Evolutionary conservation across 1,140 invertebrate species (phyloP).

Genomic region (Neodiprion lecontei): DNA sequence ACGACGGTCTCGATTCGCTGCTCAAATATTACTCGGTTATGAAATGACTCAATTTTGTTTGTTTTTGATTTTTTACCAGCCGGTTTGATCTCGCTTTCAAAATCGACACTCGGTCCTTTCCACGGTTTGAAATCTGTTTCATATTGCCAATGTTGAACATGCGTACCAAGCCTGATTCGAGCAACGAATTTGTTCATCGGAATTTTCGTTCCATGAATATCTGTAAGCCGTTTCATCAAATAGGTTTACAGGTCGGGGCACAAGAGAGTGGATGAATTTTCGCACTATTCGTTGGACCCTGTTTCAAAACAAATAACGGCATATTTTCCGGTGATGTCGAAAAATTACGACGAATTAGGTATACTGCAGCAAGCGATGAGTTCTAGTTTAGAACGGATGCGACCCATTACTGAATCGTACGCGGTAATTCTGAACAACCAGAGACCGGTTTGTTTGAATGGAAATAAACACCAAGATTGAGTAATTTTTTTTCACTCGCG

Average conservation of each 20-base stretch:
- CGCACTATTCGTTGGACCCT: background rate
- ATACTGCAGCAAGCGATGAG: background rate
- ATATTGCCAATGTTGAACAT: background rate
- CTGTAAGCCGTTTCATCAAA: background rate
- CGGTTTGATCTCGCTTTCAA: background rate
- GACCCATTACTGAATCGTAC: no score
- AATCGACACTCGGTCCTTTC: background rate
- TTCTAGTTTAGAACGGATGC: no score
- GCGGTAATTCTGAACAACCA: no score
- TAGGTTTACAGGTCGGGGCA: background rate
- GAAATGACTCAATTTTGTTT: no score
- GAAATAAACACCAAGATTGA: no score
- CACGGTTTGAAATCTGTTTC: background rate
- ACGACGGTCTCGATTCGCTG: no score
- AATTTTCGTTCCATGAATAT: background rate
- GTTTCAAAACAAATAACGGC: background rate
- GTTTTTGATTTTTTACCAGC: no score
- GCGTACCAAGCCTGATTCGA: background rate
- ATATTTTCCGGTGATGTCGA: background rate
- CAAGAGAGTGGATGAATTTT: background rate
- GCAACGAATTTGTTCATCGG: background rate
- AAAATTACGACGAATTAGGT: background rate
- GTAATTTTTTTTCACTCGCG: no score
- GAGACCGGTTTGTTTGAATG: no score
- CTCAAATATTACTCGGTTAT: no score